A percentile compares a stretch with the other conserved stretches of the same genome.
phyloP scores from a whole-genome alignment of 1,140 invertebrate genomes.

The Habropoda laboriosa region DNA sequence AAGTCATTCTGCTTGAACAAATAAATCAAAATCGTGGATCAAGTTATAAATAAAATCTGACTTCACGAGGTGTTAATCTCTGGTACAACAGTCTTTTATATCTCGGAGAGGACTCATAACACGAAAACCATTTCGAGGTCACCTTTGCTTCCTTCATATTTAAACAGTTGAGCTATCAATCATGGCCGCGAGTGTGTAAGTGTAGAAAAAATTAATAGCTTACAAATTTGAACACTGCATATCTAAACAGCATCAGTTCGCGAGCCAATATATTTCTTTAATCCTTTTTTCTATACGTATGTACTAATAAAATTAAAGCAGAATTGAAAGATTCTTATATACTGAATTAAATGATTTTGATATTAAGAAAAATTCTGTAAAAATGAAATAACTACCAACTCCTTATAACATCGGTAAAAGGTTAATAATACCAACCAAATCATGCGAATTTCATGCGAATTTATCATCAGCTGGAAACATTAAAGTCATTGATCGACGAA shows the following conservation, averaged over 20 bases:
- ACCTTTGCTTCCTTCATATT: not conserved
- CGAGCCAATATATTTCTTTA: not conserved
- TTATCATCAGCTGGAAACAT: not conserved
- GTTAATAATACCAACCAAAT: no score
- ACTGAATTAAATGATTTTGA: no score
- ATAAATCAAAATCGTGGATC: not conserved
- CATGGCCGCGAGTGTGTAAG: not conserved
- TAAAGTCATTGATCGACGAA: not conserved
- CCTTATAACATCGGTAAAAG: no score
- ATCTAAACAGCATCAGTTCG: not conserved
- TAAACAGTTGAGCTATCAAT: not conserved
- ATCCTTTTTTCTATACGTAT: not conserved
- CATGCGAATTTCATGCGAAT: not conserved
- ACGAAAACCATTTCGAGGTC: not conserved
- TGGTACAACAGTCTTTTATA: constrained; percentile 7
- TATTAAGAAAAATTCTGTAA: no score
- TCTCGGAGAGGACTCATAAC: not conserved
- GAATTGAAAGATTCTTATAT: no score
- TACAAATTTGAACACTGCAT: not conserved
- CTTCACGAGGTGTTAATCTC: constrained; percentile 8
- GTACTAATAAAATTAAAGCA: no score
- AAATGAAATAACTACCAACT: no score
- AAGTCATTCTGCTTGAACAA: not conserved
- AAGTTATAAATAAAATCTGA: constrained; percentile 17
- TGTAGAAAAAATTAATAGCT: not conserved